Percentiles rank a stretch among this genome's conserved stretches.
phyloP scores from a whole-genome alignment of 2,888 invertebrate species.

The Phengaris alcon region DNA sequence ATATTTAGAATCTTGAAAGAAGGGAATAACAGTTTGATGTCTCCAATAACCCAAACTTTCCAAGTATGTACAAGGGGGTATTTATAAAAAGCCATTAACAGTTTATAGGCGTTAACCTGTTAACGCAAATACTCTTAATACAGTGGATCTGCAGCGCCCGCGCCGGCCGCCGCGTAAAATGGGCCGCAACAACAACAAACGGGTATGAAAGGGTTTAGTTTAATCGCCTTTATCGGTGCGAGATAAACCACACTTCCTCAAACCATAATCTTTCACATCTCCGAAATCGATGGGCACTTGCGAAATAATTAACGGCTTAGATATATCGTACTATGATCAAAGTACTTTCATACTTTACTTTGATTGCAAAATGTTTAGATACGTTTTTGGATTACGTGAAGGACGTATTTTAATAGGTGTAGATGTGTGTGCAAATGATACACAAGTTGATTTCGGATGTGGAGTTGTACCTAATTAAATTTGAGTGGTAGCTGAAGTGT shows the following conservation, averaged over 20 bases:
- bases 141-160: slow-evolving; percentile 38
- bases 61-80: background rate
- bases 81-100: slow-evolving; percentile 17
- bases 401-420: no score
- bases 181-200: slow-evolving; percentile 44
- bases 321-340: background rate
- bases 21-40: background rate
- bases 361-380: background rate
- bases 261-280: slow-evolving; percentile 2
- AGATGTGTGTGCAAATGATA: no score
- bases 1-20: background rate
- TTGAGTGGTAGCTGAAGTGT: no score
- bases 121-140: slow-evolving; percentile 36
- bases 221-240: slow-evolving; percentile 12
- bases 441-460: no score
- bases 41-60: background rate
- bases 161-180: slow-evolving; percentile 35
- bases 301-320: slow-evolving; percentile 5
- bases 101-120: slow-evolving; percentile 23
- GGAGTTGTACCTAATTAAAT: no score
- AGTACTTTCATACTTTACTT: background rate
- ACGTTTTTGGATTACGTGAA: background rate
- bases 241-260: slow-evolving; percentile 28
- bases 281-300: slow-evolving; percentile 8
- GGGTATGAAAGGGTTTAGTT: slow-evolving; percentile 32